Base-by-base conservation (phyloP, 2,113 vertebrate genomes). In the Zapornia atra region DNA sequence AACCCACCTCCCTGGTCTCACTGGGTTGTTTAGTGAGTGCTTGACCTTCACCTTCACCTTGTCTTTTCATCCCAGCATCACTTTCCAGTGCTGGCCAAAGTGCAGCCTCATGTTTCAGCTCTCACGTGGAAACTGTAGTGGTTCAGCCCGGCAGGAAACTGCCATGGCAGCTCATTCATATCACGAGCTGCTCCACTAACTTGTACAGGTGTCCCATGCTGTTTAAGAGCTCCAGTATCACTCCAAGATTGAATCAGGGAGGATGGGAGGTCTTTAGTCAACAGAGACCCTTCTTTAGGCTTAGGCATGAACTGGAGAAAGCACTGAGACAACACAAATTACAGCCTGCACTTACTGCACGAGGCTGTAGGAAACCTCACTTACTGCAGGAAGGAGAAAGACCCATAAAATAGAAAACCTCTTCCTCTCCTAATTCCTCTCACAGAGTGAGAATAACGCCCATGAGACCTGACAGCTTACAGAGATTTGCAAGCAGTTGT, bases 101-200 rank as follows among this genome's bases (percentile, higher is more conserved):
- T 0, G 4, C 21, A 83, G 87, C 68, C 31, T 76, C 40, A 7
- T 3, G 57, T 11, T n/a, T 17, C n/a, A 77, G n/a, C 46, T 82
- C 73, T 36, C 7, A 2, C 0, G 2, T 18, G 63, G 50, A 2
- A 79, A 12, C 44, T 17, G 20, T 0, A 11, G 34, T 12, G 19
- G 51, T 38, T 51, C 15, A 86, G 68, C 68, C 28, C 48, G 11
- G 6, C 33, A 13, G 54, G 18, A 4, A 51, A 10, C 33, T 46
- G 40, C 46, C 59, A 31, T 7, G 0, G 51, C 5, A 15, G 36
- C 33, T 26, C 31, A 44, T 28, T 38, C 46, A 3, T 36, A 9
- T 9, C 13, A 44, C 42, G 48, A 44, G 53, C 5, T 53, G 34
- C 44, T 53, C 42, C 16, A 3, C n/a, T 18, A 5, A 14, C 16